phyloP scores from a whole-genome alignment of 2,113 vertebrate genomes.

The Onychostoma macrolepis region DNA sequence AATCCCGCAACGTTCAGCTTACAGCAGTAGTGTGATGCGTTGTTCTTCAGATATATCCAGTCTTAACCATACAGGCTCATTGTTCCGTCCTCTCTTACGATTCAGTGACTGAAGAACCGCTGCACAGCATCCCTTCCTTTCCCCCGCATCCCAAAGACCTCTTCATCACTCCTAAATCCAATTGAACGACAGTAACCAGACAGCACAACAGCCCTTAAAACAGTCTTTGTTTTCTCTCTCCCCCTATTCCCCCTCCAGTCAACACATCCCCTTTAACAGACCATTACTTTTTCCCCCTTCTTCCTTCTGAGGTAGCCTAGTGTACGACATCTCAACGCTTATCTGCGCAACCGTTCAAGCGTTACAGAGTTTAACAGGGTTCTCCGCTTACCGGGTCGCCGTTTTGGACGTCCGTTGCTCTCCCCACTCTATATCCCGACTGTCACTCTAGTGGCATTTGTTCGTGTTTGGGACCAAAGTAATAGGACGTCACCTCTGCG shows the following conservation, averaged over 20 bases:
- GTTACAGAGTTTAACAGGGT: constrained; percentile 42
- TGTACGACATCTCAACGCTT: background rate
- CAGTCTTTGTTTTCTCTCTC: constrained; percentile 15
- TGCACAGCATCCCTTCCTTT: constrained; percentile 41
- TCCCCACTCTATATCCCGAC: constrained; percentile 48
- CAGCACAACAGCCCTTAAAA: constrained; percentile 29
- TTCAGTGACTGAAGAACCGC: constrained; percentile 48
- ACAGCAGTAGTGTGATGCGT: constrained; percentile 48
- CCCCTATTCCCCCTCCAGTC: constrained; percentile 13
- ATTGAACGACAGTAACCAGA: constrained; percentile 19
- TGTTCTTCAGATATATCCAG: constrained; percentile 44
- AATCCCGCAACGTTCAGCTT: constrained; percentile 58
- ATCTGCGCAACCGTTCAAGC: constrained; percentile 51
- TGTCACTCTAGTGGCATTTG: constrained; percentile 56
- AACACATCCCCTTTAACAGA: constrained; percentile 37
- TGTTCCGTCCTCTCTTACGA: constrained; percentile 51
- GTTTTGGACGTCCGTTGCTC: constrained; percentile 62
- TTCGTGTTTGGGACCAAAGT: constrained; percentile 58
- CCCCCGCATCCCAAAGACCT: constrained; percentile 40
- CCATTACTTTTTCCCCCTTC: constrained; percentile 38
- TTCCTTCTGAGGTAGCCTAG: constrained; percentile 3
- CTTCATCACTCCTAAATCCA: constrained; percentile 50
- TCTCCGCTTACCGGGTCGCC: constrained; percentile 67
- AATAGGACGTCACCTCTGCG: constrained; percentile 61
- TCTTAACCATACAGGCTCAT: constrained; percentile 45